phyloP scores from a whole-genome alignment of 2,113 vertebrate genomes.

The Monarcha castaneiventris region DNA sequence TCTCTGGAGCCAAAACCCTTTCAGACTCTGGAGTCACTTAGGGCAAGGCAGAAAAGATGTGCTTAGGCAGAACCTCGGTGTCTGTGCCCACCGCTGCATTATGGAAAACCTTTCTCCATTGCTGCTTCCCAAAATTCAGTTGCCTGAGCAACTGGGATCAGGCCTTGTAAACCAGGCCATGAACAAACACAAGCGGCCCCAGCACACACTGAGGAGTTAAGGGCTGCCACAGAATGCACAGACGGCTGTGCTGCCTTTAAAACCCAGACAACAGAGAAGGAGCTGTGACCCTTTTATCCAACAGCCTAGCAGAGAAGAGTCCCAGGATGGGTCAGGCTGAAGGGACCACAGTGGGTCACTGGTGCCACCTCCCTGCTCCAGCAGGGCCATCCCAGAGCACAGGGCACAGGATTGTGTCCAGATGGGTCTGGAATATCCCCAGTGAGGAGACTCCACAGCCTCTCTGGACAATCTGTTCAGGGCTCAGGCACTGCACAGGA shows the following conservation, averaged over 20 bases:
- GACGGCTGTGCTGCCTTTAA: background rate
- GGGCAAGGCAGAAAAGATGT: background rate
- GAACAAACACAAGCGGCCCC: background rate
- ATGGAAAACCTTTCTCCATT: background rate
- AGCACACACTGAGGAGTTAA: background rate
- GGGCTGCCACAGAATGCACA: background rate
- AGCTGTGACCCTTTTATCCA: background rate
- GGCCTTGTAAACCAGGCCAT: background rate
- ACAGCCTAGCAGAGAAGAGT: background rate
- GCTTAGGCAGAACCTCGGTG: background rate
- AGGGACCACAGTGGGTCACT: background rate
- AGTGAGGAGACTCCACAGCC: background rate
- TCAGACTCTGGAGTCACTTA: background rate
- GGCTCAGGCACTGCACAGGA: too few relatives aligned
- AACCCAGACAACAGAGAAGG: background rate
- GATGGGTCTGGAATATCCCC: fast-evolving
- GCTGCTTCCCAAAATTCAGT: background rate
- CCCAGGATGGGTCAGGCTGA: background rate
- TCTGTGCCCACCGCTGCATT: background rate
- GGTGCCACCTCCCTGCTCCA: background rate
- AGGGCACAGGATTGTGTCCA: background rate
- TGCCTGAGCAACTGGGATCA: background rate
- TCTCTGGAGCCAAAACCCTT: background rate
- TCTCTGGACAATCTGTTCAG: background rate
- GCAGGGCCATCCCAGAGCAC: background rate